Evolutionary conservation across 2,113 vertebrate genomes (phyloP), one percentile per base, ranked within the genome.

Genomic region (Gavia stellata): DNA sequence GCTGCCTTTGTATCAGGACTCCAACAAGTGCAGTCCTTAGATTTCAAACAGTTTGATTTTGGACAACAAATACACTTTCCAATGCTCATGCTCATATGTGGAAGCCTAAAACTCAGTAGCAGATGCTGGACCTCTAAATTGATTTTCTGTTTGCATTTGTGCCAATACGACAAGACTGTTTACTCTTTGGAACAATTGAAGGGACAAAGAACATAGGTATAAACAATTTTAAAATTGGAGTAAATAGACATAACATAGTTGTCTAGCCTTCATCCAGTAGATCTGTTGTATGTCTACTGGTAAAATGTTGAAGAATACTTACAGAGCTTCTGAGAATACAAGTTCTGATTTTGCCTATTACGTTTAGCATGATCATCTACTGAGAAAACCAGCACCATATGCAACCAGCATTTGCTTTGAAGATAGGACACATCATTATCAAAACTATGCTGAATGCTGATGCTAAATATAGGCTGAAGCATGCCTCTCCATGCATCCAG

Each of bases 381-480:
- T 62, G 50, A 81, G 79, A 86, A 96, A 97, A 81, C 38, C 62
- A 86, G 52, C 72, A 91, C 68, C 74, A 82, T 56, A 70, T 61
- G 70, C 72, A 82, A 91, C 63, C 55, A 94, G 70, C 62, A 84
- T 87, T 91, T 96, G 80, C 87, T 88, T 68, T 94, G 88, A 89
- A 91, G 83, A 85, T 73, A 62, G 8, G 59, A 91, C 68, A 95
- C 24, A 24, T 93, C 80, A 86, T 96, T 96, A 97, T 95, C 90
- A 92, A 94, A 95, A 94, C 29, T 97, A 86, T 82, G 58, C 92
- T 52, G 87, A 70, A n/a, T 86, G 67, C 33, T 92, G 13, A 52
- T 94, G 73, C 94, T 96, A 96, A 96, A 93, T 95, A 95, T 73
- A 97, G 91, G 78, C 59, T 77, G 85, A 96, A 96, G 86, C 81